Base-by-base conservation (phyloP, 2,888 invertebrate species). In the Chrysolina oricalcia region DNA sequence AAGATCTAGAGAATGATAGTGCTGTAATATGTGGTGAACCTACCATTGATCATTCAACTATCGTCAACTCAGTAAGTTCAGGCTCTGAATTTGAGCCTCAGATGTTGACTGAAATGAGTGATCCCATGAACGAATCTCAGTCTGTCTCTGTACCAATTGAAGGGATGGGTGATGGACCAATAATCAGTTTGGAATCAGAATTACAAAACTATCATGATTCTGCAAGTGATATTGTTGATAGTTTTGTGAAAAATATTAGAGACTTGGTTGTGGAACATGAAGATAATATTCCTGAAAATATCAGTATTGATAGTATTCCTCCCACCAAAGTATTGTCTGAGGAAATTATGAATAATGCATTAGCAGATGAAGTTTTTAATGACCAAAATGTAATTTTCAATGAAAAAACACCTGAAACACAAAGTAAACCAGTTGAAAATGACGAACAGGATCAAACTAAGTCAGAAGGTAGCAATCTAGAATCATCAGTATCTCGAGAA, bases 221-320 rank as follows among this genome's bases (percentile, higher is more conserved):
- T 66, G 43, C 76, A 70, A 78, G 70, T 73, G 77, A 80, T 63
- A 53, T 68, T 40, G 35, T 35, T 27, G 59, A 59, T 11, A 79
- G 75, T 75, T 76, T 80, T 69, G 72, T 27, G 23, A 27, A 81
- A 59, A 81, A 81, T 68, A 68, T 74, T 4, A 43, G 6, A 21
- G 66, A 70, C 46, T 41, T 63, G 63, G 46, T 35, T 62, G 63
- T 23, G 17, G 67, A 46, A 21, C 19, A 46, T 64, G 72, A 53
- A 53, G 62, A 71, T 50, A 71, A 65, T 71, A 40, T 40, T 15
- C 70, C 40, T 59, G 78, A 78, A 65, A 71, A n/a, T 23, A 63
- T 23, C 35, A 72, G 43, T 70, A 63, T 13, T 63, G 69, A 70
- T 43, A 72, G 53, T 73, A n/a, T n/a, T 62, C 8, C 62, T 17